phyloP scores from a whole-genome alignment of 2,888 invertebrate species.

The Catocala fraxini region DNA sequence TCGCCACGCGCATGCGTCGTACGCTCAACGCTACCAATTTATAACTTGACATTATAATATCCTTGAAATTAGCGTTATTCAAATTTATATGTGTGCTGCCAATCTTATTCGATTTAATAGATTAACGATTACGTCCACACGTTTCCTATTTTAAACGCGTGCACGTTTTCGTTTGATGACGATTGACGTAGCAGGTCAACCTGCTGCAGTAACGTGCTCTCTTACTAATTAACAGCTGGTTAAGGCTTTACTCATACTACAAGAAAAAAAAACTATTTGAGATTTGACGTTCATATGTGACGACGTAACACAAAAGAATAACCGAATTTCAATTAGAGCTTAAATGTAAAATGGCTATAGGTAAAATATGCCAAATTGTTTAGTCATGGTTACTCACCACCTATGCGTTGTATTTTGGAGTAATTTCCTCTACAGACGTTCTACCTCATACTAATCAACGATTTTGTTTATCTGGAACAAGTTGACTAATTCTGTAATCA shows the following conservation, averaged over 20 bases:
- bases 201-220: background rate
- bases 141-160: background rate
- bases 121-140: background rate
- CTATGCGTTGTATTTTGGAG: no score
- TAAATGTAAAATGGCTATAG: no score
- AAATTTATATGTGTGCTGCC: background rate
- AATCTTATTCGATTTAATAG: background rate
- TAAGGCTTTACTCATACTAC: background rate
- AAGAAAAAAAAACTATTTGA: no score
- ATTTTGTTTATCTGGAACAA: no score
- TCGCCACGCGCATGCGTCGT: slow-evolving; percentile 22
- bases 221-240: background rate
- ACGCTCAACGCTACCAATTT: background rate
- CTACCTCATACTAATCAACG: no score
- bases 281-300: no score
- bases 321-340: no score
- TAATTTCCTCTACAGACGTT: no score
- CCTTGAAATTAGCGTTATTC: slow-evolving; percentile 11
- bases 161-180: background rate
- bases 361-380: no score
- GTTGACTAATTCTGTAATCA: no score
- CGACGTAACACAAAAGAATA: no score
- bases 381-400: no score
- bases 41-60: slow-evolving; percentile 21
- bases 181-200: background rate